Evolutionary conservation across 2,888 invertebrate species (phyloP), one percentile per base, ranked within the genome.

Genomic region (Lepidochitona cinerea): DNA sequence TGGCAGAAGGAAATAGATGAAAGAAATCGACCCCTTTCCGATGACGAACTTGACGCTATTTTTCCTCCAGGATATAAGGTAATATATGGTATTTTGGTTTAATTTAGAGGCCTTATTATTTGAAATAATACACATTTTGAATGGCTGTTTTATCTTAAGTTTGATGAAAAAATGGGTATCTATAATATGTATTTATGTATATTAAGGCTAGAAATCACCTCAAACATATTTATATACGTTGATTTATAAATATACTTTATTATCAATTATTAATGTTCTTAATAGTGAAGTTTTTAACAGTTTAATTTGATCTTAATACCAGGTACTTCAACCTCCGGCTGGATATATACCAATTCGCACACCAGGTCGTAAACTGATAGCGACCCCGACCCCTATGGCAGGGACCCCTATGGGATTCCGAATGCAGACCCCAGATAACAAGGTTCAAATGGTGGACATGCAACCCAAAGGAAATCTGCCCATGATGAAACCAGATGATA

Each of bases 1-100:
- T 98, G 98, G 98, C 98, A 99, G 91, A 94, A 97, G 85, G 99
- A 99, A 92, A 98, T 99, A 75, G 99, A 99, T 88, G 99, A 99
- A 90, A 93, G 99, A 74, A 99, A 99, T 91, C 93, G 98, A 80
- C 98, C 98, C 0, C 94, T 98, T 84, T 95, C 96, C 0, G 99
- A 99, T 87, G 99, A 99, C 88, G 99, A 99, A 91, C 92, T 99
- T 72, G 99, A 99, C 91, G 93, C 96, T 79, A 95, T 99, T 94
- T 98, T 99, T 92, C 99, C 99, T 71, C 95, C 97, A 14, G 99
- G 99, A 75, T 99, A 98, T 92, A 99, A 99, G 93, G 95, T 97
- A 88, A 33, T n/a, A n/a, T n/a, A n/a, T n/a, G n/a, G n/a, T n/a
- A n/a, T n/a, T n/a, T n/a, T n/a, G n/a, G n/a, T n/a, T n/a, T n/a